phyloP scores from a whole-genome alignment of 2,113 vertebrate genomes.

The Ondatra zibethicus region DNA sequence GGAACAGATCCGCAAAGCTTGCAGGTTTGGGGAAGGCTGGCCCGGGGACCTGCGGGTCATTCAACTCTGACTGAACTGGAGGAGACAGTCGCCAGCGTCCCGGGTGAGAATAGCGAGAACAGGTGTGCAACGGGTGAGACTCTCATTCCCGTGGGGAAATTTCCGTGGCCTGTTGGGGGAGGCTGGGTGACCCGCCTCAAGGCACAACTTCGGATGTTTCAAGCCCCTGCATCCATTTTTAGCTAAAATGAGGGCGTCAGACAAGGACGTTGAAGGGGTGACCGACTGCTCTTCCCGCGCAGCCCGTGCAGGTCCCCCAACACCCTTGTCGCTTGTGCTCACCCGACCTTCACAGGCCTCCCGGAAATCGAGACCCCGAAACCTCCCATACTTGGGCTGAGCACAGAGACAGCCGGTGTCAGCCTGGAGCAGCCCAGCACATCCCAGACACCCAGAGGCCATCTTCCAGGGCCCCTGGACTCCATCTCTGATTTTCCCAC shows the following conservation, averaged over 20 bases:
- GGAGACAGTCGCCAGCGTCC: background rate
- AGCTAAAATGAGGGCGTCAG: background rate
- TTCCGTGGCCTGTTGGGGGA: too few relatives aligned
- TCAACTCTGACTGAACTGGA: too few relatives aligned
- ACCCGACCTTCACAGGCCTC: background rate
- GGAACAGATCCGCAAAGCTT: background rate
- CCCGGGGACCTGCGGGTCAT: background rate
- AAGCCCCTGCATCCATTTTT: background rate
- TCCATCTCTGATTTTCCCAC: background rate
- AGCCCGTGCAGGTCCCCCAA: background rate
- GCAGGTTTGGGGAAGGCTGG: background rate
- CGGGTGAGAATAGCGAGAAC: too few relatives aligned
- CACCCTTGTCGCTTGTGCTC: background rate
- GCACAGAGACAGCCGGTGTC: background rate
- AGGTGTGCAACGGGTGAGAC: background rate
- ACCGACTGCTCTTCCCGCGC: accelerated
- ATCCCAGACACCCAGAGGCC: accelerated
- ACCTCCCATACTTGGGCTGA: background rate
- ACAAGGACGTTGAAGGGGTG: accelerated
- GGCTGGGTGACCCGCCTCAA: too few relatives aligned
- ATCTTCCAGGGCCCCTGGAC: accelerated
- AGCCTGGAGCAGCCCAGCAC: background rate
- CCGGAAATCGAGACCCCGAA: accelerated
- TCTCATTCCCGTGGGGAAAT: background rate
- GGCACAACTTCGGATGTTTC: background rate